These are phyloP conservation scores for Lasioglossum leucozonium DNA, from an alignment of 2,888 invertebrate genomes.

Conservation along the genomic window DNA sequence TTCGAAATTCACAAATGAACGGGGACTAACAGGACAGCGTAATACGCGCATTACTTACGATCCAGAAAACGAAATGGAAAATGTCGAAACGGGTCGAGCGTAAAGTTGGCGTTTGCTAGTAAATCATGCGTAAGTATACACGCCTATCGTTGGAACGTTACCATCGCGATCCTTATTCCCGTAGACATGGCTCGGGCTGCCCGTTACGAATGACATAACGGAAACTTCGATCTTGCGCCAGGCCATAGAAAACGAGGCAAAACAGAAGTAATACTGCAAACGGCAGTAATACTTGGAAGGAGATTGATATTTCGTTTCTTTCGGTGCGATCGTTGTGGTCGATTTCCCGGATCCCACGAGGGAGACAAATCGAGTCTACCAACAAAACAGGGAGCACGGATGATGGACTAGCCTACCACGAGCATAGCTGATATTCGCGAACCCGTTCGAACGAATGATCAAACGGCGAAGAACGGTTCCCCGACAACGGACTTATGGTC, in stretches of 20 bases:
- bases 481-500: constrained; percentile 1
- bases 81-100: constrained; percentile 31
- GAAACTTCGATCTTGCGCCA: constrained; percentile 54
- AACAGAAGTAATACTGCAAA: constrained; percentile 49
- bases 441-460: constrained; percentile 5
- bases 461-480: constrained; percentile 5
- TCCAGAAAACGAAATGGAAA: constrained; percentile 43
- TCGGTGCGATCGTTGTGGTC: constrained; percentile 52
- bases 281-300: constrained; percentile 48
- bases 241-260: constrained; percentile 47
- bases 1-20: constrained; percentile 35
- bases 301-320: constrained; percentile 62
- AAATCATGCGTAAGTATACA: constrained; percentile 47
- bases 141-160: constrained; percentile 49
- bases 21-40: not conserved
- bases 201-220: constrained; percentile 74
- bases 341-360: constrained; percentile 40
- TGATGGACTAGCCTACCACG: not conserved
- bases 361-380: constrained; percentile 23
- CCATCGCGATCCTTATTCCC: constrained; percentile 27
- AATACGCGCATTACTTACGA: constrained; percentile 34
- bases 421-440: constrained; percentile 1
- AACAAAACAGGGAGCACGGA: constrained; percentile 19
- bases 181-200: constrained; percentile 45
- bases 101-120: constrained; percentile 51